Conservation (phyloP, 1,140 invertebrate species). For the Eufriesea mexicana region DNA sequence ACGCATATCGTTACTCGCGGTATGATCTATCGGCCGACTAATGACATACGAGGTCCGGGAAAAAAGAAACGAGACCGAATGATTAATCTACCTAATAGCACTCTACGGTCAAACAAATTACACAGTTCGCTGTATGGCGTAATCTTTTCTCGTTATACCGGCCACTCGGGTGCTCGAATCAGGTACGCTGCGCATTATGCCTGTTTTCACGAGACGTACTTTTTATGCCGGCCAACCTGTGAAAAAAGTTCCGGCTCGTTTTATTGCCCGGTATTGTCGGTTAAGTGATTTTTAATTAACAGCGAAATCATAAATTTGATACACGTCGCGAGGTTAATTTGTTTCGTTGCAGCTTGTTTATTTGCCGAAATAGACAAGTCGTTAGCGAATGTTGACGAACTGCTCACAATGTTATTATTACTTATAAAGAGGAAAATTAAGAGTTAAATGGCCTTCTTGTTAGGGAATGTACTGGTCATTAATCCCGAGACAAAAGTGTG, state of each 20-base stretch:
- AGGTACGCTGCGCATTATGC: background rate
- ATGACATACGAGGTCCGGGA: conserved; percentile 27
- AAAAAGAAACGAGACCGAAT: conserved; percentile 25
- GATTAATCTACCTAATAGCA: conserved; percentile 40
- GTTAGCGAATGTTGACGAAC: no score
- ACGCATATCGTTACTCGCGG: conserved; percentile 29
- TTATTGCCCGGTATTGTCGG: background rate
- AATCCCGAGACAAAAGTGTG: no score
- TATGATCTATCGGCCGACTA: conserved; percentile 37
- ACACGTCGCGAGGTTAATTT: background rate
- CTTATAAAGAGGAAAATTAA: no score
- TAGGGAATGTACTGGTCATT: no score
- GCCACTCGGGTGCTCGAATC: background rate
- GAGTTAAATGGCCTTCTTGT: no score
- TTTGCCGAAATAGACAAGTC: no score
- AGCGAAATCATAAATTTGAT: background rate
- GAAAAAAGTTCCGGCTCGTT: background rate
- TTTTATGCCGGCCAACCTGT: background rate
- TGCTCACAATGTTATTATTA: no score
- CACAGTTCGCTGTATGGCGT: conserved; percentile 26
- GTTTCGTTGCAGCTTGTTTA: no score
- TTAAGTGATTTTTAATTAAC: background rate
- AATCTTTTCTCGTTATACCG: conserved; percentile 28
- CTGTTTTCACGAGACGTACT: background rate
- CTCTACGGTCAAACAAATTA: conserved; percentile 28